Evolutionary conservation across 2,888 invertebrate genomes (phyloP).

Genomic region (Nesidiocoris tenuis): DNA sequence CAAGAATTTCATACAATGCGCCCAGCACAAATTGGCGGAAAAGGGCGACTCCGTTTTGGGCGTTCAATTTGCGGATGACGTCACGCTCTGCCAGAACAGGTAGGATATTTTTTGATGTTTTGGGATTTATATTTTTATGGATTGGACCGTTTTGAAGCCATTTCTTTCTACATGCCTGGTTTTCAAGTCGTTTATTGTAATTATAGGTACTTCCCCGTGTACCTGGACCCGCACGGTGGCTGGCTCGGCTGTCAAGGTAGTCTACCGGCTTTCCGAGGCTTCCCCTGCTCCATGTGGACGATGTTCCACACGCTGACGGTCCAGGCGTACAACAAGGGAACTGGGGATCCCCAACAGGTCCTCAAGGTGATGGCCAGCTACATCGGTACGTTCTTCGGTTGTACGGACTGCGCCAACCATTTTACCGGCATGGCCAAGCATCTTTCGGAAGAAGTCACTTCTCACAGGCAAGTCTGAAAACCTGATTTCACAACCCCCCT

Average conservation of each 20-base stretch:
- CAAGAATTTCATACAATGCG: constrained; percentile 63
- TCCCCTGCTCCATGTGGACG: constrained; percentile 93
- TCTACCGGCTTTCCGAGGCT: constrained; percentile 72
- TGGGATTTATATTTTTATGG: too few species aligned
- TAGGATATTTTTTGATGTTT: constrained; percentile 53
- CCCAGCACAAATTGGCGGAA: constrained; percentile 54
- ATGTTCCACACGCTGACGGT: constrained; percentile 90
- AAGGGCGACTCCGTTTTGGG: constrained; percentile 10
- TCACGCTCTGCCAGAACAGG: constrained; percentile 59
- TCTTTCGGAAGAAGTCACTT: constrained; percentile 65
- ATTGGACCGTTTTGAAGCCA: too few species aligned
- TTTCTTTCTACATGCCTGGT: too few species aligned
- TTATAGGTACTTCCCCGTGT: constrained; percentile 54
- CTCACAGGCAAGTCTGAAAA: neutral
- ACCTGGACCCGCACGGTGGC: constrained; percentile 42
- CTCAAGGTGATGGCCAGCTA: constrained; percentile 83
- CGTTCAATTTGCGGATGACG: constrained; percentile 59
- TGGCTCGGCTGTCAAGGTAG: constrained; percentile 86
- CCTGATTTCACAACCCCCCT: too few species aligned
- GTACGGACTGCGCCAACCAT: constrained; percentile 84
- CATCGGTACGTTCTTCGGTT: constrained; percentile 89
- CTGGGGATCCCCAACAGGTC: constrained; percentile 65
- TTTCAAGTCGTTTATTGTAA: too few species aligned
- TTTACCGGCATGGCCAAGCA: constrained; percentile 82
- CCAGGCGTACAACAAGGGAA: constrained; percentile 51